Percentiles rank a stretch among this genome's conserved stretches.
These are phyloP conservation scores for Dicerorhinus sumatrensis DNA, from an alignment of 2,113 vertebrate genomes.

Conservation along the genomic window DNA sequence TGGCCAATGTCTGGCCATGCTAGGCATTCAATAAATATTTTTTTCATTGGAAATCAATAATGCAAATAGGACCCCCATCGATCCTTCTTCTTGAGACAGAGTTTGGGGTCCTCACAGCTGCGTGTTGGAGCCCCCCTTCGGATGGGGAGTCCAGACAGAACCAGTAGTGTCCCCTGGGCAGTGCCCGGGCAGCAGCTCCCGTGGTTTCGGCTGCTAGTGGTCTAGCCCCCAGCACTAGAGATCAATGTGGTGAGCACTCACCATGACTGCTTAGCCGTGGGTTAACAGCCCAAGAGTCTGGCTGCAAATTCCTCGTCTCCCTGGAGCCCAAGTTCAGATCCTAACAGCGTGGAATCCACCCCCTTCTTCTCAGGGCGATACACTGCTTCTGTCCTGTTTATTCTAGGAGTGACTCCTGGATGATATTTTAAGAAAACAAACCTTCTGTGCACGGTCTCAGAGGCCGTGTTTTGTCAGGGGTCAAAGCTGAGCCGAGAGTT, in stretches of 20 bases:
- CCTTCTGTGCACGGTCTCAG: background rate
- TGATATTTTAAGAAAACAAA: background rate
- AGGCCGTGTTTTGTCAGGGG: background rate
- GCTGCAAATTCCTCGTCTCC: background rate
- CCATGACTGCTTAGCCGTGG: fast-evolving
- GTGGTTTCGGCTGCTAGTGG: background rate
- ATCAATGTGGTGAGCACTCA: fast-evolving
- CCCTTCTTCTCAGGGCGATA: background rate
- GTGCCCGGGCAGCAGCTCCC: no score
- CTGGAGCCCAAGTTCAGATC: background rate
- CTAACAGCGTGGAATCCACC: background rate
- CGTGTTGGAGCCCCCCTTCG: background rate
- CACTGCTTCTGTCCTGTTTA: fast-evolving
- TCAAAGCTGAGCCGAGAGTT: background rate
- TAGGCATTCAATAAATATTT: background rate
- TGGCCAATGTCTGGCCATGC: background rate
- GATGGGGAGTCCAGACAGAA: no score
- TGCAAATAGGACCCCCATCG: background rate
- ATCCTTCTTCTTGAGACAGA: background rate
- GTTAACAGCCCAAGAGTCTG: background rate
- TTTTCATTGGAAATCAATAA: background rate
- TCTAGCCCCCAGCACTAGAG: background rate
- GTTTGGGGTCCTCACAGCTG: background rate
- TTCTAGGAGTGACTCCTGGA: background rate
- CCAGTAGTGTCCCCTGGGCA: no score